Conservation (phyloP, 2,113 vertebrate genomes). For the Ochotona princeps region DNA sequence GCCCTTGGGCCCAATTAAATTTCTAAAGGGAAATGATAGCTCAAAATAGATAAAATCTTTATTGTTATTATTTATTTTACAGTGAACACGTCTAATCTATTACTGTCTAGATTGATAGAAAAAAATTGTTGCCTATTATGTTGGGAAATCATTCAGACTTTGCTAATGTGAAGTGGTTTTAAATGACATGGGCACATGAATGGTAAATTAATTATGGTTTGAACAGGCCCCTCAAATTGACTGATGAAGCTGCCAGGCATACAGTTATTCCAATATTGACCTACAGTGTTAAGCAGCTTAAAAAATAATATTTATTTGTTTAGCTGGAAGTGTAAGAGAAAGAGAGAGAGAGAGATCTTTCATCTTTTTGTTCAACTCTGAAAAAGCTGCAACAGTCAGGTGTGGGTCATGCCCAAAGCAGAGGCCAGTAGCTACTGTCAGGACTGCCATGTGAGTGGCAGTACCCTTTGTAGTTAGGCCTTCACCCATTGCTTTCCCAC, state of each 20-base stretch:
- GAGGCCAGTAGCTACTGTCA: too few relatives aligned
- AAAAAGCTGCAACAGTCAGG: too few relatives aligned
- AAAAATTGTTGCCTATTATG: conserved; percentile 39
- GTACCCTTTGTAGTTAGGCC: too few relatives aligned
- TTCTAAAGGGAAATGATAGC: conserved; percentile 60
- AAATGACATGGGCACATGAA: background rate
- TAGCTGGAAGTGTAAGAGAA: too few relatives aligned
- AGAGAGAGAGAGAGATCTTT: too few relatives aligned
- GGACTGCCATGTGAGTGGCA: too few relatives aligned
- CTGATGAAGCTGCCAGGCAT: background rate
- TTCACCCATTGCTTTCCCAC: too few relatives aligned
- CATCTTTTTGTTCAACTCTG: too few relatives aligned
- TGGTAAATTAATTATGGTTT: conserved; percentile 42
- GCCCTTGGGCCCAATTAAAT: conserved; percentile 35
- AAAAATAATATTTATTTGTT: too few relatives aligned
- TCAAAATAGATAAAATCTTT: conserved; percentile 33
- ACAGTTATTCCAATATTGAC: background rate
- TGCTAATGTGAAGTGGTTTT: conserved; percentile 62
- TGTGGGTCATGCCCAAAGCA: too few relatives aligned
- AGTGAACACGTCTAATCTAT: background rate
- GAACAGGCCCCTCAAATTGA: background rate
- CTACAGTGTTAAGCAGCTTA: background rate
- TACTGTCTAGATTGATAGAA: conserved; percentile 45
- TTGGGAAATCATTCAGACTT: conserved; percentile 58
- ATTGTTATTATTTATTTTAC: conserved; percentile 59